Conservation (phyloP, 2,888 invertebrate species). For the Agrotis segetum region DNA sequence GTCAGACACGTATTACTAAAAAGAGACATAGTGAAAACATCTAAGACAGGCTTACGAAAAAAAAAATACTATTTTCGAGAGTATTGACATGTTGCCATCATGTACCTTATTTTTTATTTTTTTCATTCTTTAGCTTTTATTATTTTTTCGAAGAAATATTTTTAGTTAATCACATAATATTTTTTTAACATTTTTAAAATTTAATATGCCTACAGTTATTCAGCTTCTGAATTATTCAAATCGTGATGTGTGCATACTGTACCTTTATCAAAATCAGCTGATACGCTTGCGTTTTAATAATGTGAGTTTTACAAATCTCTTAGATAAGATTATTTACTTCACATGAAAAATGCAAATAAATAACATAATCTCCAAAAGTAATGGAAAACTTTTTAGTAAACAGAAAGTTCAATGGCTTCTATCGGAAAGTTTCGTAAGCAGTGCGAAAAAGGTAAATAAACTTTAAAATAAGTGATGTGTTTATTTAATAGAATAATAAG, state of each 20-base stretch:
- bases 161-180: too few species aligned
- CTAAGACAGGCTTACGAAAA: too few species aligned
- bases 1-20: too few species aligned
- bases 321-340: conserved; percentile 40
- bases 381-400: conserved; percentile 29
- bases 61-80: too few species aligned
- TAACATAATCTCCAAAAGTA: conserved; percentile 31
- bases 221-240: background rate
- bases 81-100: too few species aligned
- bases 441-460: conserved; percentile 27
- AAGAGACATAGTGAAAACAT: too few species aligned
- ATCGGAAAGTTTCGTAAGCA: conserved; percentile 34
- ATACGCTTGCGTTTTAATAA: conserved; percentile 13
- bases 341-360: conserved; percentile 6
- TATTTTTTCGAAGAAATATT: too few species aligned
- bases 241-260: background rate
- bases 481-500: conserved; percentile 11
- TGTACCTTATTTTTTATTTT: too few species aligned
- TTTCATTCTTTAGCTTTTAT: too few species aligned
- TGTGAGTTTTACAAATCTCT: conserved; percentile 31
- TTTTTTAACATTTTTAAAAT: too few species aligned
- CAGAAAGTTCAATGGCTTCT: conserved; percentile 40
- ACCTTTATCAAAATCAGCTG: conserved; percentile 28
- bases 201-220: too few species aligned
- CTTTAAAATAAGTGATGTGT: background rate